Percentiles rank a stretch among this genome's conserved stretches.
These are phyloP conservation scores for Catharus ustulatus DNA, from an alignment of 2,797 vertebrate species.

Conservation along the genomic window DNA sequence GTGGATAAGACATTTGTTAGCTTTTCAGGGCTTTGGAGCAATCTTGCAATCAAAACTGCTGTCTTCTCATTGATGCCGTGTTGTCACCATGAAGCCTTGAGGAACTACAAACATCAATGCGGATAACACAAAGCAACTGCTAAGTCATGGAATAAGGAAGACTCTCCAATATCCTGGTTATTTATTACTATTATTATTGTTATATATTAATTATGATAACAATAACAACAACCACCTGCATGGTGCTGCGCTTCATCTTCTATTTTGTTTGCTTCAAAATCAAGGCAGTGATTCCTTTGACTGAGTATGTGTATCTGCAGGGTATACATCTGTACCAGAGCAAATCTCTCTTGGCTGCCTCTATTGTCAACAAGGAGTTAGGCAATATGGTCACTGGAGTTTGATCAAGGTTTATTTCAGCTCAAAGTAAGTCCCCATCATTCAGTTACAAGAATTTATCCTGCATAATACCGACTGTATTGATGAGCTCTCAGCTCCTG, in stretches of 20 bases:
- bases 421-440: neutral
- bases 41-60: constrained; percentile 25
- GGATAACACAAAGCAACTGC: neutral
- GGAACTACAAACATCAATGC: neutral
- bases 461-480: neutral
- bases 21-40: constrained; percentile 36
- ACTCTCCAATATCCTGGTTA: neutral
- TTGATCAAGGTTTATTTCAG: neutral
- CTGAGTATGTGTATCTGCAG: neutral
- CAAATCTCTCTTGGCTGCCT: neutral
- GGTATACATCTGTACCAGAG: neutral
- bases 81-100: neutral
- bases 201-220: neutral
- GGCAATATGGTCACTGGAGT: neutral
- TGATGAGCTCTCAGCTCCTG: neutral
- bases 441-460: neutral
- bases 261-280: neutral
- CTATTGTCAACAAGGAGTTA: neutral
- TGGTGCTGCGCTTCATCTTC: neutral
- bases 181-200: neutral
- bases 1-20: constrained; percentile 26
- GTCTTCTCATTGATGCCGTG: neutral
- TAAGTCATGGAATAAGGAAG: neutral
- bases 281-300: neutral
- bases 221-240: too few relatives aligned